A percentile compares a stretch with the other conserved stretches of the same genome.
These are phyloP conservation scores for Steinernema carpocapsae DNA, from an alignment of 2,888 invertebrate species.

Conservation along the genomic window DNA sequence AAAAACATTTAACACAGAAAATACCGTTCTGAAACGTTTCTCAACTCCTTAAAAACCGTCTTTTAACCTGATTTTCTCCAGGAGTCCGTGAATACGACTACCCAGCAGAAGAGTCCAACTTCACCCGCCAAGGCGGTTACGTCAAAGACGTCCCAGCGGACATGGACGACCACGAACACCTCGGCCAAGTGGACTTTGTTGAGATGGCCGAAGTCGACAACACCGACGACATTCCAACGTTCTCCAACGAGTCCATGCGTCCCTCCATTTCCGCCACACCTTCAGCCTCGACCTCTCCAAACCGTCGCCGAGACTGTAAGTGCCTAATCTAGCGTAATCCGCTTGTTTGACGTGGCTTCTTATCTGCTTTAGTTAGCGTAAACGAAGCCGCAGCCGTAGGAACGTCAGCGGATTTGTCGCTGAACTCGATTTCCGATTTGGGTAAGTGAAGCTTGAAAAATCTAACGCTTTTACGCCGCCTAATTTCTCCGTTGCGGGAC, in stretches of 20 bases:
- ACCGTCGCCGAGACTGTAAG: slow-evolving; percentile 63
- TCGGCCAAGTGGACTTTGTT: slow-evolving; percentile 63
- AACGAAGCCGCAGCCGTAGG: slow-evolving; percentile 45
- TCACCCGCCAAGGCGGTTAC: slow-evolving; percentile 60
- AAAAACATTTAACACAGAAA: no score
- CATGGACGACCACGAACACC: slow-evolving; percentile 49
- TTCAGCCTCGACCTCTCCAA: slow-evolving; percentile 50
- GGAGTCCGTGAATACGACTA: slow-evolving; percentile 74
- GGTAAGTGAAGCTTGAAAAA: neutral
- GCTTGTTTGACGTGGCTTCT: slow-evolving; percentile 35
- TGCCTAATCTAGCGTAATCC: neutral
- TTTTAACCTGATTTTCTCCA: slow-evolving; percentile 49
- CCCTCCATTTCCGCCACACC: slow-evolving; percentile 39
- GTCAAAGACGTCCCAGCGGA: slow-evolving; percentile 62
- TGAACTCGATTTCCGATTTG: slow-evolving; percentile 14
- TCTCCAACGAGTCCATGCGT: slow-evolving; percentile 60
- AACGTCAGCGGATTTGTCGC: slow-evolving; percentile 32
- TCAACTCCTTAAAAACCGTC: neutral
- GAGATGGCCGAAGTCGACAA: slow-evolving; percentile 56
- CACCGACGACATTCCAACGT: slow-evolving; percentile 62
- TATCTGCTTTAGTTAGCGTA: slow-evolving; percentile 61
- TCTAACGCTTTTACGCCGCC: slow-evolving; percentile 22
- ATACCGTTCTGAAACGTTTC: no score
- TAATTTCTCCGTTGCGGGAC: neutral
- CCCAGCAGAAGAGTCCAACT: slow-evolving; percentile 66